A percentile compares a stretch with the other conserved stretches of the same genome.
These are phyloP conservation scores for Drosophila watanabei DNA, from an alignment of 1,140 invertebrate species.

Conservation along the genomic window DNA sequence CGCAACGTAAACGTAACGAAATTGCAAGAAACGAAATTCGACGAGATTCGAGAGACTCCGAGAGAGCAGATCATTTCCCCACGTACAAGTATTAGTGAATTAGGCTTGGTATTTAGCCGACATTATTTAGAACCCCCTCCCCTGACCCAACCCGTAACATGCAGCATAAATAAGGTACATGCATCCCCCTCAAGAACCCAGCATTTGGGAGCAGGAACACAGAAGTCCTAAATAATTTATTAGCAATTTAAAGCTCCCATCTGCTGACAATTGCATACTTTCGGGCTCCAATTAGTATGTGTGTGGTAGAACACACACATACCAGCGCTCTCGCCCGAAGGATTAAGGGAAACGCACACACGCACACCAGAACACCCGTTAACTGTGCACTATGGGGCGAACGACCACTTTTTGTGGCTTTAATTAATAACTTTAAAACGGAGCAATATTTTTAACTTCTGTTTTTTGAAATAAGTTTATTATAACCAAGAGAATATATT, in stretches of 20 bases:
- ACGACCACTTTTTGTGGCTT: too few relatives aligned
- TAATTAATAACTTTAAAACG: too few relatives aligned
- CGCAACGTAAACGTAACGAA: conserved; percentile 54
- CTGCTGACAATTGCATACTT: conserved; percentile 48
- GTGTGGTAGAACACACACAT: conserved; percentile 16
- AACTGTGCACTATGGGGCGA: too few relatives aligned
- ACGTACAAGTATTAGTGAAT: conserved; percentile 67
- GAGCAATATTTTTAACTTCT: too few relatives aligned
- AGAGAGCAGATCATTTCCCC: conserved; percentile 27
- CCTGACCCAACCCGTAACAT: conserved; percentile 12
- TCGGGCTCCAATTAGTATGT: conserved; percentile 49
- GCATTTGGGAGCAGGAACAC: conserved; percentile 1
- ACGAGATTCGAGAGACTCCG: conserved; percentile 1
- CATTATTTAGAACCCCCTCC: conserved; percentile 56
- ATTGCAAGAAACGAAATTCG: conserved; percentile 49
- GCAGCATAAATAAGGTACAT: conserved; percentile 24
- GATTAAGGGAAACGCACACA: conserved; percentile 44
- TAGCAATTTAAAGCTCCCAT: conserved; percentile 44
- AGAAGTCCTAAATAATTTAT: conserved; percentile 43
- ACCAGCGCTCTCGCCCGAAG: neutral
- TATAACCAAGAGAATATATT: too few relatives aligned
- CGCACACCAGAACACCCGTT: conserved; percentile 11
- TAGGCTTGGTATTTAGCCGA: conserved; percentile 71
- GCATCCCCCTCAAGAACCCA: conserved; percentile 18
- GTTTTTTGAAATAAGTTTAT: too few relatives aligned